Evolutionary conservation across 2,113 vertebrate genomes (phyloP), one percentile per base, ranked within the genome.

Genomic region (Boulengeromyrus knoepffleri): DNA sequence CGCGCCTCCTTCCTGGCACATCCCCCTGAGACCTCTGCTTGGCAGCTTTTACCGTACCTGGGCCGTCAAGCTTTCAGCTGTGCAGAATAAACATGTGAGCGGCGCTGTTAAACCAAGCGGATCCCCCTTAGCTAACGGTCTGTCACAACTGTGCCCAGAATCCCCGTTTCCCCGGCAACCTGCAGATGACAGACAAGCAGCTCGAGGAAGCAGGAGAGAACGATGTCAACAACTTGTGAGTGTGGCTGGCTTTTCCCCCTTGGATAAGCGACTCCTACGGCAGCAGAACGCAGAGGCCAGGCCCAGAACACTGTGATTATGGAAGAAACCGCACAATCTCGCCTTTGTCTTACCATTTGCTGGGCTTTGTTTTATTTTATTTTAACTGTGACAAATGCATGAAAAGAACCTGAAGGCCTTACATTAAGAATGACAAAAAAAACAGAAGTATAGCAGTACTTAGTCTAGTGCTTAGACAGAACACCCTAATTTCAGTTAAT

Each of bases 201-300:
- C 98, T 99, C 0, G 99, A 99, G 0, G 99, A 99, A 93, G 97
- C 98, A 0, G 99, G 98, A 50, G 99, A 99, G 92, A 99, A 97
- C 0, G 99, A 99, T 0, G 98, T 99, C 50, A 99, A 99, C 93
- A 99, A 99, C 92, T 99, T 99, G 99, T 99, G 95, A 99, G 99
- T 94, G 92, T 85, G 84, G 12, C 70, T 87, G 58, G 24, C 89
- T 89, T 53, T 86, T 62, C 49, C 77, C 7, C 21, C 42, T 39
- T 46, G 80, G 21, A 24, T 46, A 42, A 85, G 19, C 27, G n/a
- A 50, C 77, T 62, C 21, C 39, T 15, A 27, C 2, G 9, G n/a
- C 15, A 36, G 10, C 17, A 52, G 8, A 87, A 87, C 3, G 17
- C 85, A 31, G 27, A 87, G n/a, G 21, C 31, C 15, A 27, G n/a